Evolutionary conservation across 2,113 vertebrate species (phyloP), one percentile per base, ranked within the genome.

Genomic region (Setophaga kirtlandii): DNA sequence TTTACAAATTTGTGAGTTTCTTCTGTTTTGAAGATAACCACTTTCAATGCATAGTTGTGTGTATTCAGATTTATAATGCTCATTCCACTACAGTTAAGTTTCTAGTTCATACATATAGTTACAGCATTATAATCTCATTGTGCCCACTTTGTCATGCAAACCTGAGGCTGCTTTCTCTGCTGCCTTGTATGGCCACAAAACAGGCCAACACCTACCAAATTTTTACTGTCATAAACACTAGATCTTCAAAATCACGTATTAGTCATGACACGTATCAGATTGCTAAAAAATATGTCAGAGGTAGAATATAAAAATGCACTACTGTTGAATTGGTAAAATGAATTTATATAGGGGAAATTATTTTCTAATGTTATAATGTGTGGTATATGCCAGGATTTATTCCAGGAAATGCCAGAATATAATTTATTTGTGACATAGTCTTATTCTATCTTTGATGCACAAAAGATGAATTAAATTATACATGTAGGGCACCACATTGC

Each of bases 271-370:
- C 0, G 0, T 69, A 35, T 62, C 22, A 31, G 28, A 35, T 33
- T 68, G 31, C 28, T 90, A 39, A 73, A n/a, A 68, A 59, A 71
- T 9, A 3, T 37, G 17, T 50, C 33, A 76, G 63, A 59, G 16
- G 7, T 5, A 75, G 39, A 63, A 79, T 71, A 76, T 41, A 1
- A 35, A 77, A 84, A 60, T 33, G 9, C 2, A 8, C 5, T 30
- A 12, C 9, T 30, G 12, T 27, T 70, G 37, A 86, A 49, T 41
- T 69, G 12, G 10, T 65, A 56, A 62, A 63, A 55, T 1, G 13
- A 31, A 53, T 52, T 42, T 49, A 9, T 22, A 42, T 31, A 14
- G 1, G 6, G 1, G 8, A 2, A 53, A 55, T 17, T 12, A 0
- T 46, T 82, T 80, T 55, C 44, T 52, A 71, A 62, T 39, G 11